Evolutionary conservation across 2,113 vertebrate genomes (phyloP).

Genomic region (Talpa occidentalis): DNA sequence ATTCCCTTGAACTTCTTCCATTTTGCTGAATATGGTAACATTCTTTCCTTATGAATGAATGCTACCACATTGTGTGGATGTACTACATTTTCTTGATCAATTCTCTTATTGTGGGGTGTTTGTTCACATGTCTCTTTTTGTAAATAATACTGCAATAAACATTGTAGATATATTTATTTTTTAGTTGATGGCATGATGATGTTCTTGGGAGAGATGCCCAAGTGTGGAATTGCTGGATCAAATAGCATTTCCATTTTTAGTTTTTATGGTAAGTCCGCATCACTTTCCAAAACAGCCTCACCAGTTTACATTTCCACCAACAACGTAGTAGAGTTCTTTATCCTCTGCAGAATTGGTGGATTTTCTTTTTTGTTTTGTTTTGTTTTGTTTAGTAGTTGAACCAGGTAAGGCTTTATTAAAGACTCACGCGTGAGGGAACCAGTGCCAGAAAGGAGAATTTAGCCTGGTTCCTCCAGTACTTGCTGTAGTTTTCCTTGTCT

Average conservation of each 20-base stretch:
- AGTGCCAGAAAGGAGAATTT: no score
- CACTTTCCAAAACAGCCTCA: background rate
- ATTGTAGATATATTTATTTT: no score
- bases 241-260: no score
- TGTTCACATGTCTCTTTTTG: background rate
- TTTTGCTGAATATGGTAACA: no score
- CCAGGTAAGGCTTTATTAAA: no score
- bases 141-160: no score
- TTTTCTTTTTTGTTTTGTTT: background rate
- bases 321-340: background rate
- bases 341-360: background rate
- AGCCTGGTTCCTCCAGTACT: constrained; percentile 87
- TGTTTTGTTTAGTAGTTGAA: background rate
- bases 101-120: no score
- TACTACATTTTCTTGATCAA: no score
- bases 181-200: background rate
- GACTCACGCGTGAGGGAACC: no score
- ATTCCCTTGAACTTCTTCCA: no score
- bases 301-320: background rate
- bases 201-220: background rate
- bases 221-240: background rate
- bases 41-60: no score
- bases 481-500: constrained; percentile 97
- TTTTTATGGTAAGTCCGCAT: background rate
- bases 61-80: no score